Conservation (phyloP, 35 echinoderm and acorn worm genomes). For the Acanthaster planci region DNA sequence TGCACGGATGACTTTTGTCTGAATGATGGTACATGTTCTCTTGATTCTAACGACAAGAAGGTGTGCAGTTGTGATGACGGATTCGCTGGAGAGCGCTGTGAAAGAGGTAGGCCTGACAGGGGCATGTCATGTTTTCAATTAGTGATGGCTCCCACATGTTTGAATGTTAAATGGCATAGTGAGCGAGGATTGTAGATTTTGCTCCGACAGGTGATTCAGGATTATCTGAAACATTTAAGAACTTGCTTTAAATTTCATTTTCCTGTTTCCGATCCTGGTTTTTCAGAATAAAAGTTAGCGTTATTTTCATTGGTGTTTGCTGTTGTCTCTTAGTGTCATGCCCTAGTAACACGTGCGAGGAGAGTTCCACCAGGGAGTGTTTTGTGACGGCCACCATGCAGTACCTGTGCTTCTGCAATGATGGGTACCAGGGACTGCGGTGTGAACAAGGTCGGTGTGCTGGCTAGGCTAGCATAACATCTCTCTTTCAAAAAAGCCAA, state of each 20-base stretch:
- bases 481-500: too few relatives aligned
- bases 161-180: too few relatives aligned
- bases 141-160: too few relatives aligned
- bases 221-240: too few relatives aligned
- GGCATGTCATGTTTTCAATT: too few relatives aligned
- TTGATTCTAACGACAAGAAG: background rate
- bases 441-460: background rate
- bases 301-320: too few relatives aligned
- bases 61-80: conserved; percentile 54
- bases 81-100: conserved; percentile 49
- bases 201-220: too few relatives aligned
- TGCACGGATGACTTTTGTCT: conserved; percentile 34
- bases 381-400: background rate
- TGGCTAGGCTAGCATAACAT: too few relatives aligned
- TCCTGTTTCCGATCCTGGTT: too few relatives aligned
- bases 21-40: conserved; percentile 49
- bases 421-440: background rate
- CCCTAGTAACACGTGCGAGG: background rate
- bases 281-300: too few relatives aligned
- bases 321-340: background rate
- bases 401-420: background rate
- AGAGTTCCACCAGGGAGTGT: background rate
- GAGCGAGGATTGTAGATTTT: too few relatives aligned
- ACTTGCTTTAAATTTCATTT: too few relatives aligned
- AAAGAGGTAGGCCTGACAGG: conserved; percentile 10